These are phyloP conservation scores for Toxonevra muliebris DNA, from an alignment of 2,888 invertebrate species.

Conservation along the genomic window DNA sequence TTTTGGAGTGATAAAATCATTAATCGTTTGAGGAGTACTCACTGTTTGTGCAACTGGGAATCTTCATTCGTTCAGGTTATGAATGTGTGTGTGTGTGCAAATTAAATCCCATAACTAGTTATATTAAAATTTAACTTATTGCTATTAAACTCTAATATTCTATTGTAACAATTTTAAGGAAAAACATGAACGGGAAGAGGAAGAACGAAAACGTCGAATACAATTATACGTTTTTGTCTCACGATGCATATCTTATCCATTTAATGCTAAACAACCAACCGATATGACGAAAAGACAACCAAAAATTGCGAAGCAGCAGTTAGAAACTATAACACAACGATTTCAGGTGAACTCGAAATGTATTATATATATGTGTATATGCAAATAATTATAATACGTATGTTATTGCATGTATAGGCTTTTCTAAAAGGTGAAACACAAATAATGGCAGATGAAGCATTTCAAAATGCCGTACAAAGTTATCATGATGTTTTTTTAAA, in stretches of 20 bases:
- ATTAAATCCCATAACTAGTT: too few species aligned
- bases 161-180: conserved; percentile 68
- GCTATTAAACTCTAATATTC: too few species aligned
- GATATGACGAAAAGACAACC: conserved; percentile 97
- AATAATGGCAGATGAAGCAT: conserved; percentile 97
- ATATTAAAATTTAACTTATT: too few species aligned
- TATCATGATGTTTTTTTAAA: conserved; percentile 96
- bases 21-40: too few species aligned
- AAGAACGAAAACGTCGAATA: conserved; percentile 91
- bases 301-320: conserved; percentile 95
- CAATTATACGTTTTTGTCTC: conserved; percentile 99
- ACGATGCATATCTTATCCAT: conserved; percentile 97
- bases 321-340: conserved; percentile 91
- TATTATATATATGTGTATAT: neutral
- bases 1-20: too few species aligned
- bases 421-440: conserved; percentile 99
- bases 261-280: conserved; percentile 98
- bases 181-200: conserved; percentile 94
- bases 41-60: too few species aligned
- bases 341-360: conserved; percentile 77
- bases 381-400: too few species aligned
- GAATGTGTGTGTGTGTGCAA: too few species aligned
- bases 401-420: conserved; percentile 68
- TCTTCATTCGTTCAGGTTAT: too few species aligned
- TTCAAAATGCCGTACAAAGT: conserved; percentile 97